Evolutionary conservation across 2,888 invertebrate genomes (phyloP), one percentile per base, ranked within the genome.

Genomic region (Maniola hyperantus): DNA sequence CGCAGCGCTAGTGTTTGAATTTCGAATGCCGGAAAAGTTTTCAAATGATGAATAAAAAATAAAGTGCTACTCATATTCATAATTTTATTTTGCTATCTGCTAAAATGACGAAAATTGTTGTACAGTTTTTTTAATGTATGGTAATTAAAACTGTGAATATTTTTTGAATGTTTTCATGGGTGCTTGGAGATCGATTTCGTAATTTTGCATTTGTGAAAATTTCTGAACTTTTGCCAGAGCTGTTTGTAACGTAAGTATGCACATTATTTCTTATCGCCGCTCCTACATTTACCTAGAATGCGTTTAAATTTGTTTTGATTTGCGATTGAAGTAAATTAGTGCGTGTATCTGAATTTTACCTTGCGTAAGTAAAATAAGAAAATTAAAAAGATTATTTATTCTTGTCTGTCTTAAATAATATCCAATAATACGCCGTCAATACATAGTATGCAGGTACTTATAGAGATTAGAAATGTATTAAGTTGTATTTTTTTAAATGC

Each of bases 171-270:
- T 61, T 57, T 66, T 58, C 51, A 63, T 66, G 65, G 15, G 66
- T 60, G 66, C 15, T 50, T 64, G 48, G 36, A 44, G 34, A 59
- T 55, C 39, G 33, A 39, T 62, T 65, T 63, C 46, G 39, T 63
- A 58, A 53, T 67, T 60, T 66, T 64, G 34, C 55, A 55, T 55
- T 60, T 15, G 53, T 59, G 65, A 62, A 62, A 39, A 44, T 63
- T 70, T 63, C 51, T 65, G 70, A 70, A 65, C 59, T 67, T 60
- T 61, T 67, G 65, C 67, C 60, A 67, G 59, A 59, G 65, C 18
- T 53, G 59, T 46, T 53, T 20, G 36, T 36, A 65, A 65, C 15
- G 70, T 70, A 64, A 70, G 65, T 70, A 46, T 11, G 42, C 42
- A 54, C 54, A 54, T 58, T 58, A 53, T 65, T 60, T 65, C 53